Base-by-base conservation (phyloP, 1,140 invertebrate species). In the Drosophila simulans region DNA sequence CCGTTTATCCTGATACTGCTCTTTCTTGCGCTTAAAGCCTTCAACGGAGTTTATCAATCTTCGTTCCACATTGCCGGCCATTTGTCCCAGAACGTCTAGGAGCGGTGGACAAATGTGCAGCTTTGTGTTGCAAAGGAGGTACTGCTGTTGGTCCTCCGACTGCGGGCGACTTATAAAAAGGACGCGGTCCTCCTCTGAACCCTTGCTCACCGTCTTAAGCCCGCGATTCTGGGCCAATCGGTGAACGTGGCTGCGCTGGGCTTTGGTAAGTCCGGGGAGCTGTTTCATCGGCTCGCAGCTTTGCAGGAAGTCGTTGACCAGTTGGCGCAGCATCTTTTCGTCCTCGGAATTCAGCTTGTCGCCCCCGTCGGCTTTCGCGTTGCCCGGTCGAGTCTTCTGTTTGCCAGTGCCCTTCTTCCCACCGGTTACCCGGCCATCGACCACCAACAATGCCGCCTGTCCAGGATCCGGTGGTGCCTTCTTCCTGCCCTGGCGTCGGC, bases 141-240 rank as follows among this genome's bases (percentile, higher is more conserved):
- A 1, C 1, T 45, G 12, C 5, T 11, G 17, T 1, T 13, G 8
- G 0, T 4, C 1, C 1, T 0, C 2, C 1, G 45, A 10, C 7
- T n/a, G 34, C 4, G 34, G 60, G 2, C 69, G 69, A 3, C 72
- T 69, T 8, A 91, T 55, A 34, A 62, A 65, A 0, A 91, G 51
- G 13, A 85, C 70, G 1, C 90, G 83, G 0, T 64, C 56, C 0
- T 8, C 49, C 5, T n/a, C 48, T 10, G 34, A n/a, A 0, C 77
- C 81, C 58, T 71, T 73, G 35, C 90, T 91, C 25, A 48, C 37
- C 8, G 83, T 71, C 54, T 77, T 82, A 1, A 91, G 46, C 5
- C 83, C 80, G n/a, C 70, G 17, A 0, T 39, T 10, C 2, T 70
- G 58, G n/a, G 90, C 86, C 52, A 74, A 73, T 3, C 51, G 37